Base-by-base conservation (phyloP, 2,797 vertebrate genomes). In the Pseudochaenichthys georgianus region DNA sequence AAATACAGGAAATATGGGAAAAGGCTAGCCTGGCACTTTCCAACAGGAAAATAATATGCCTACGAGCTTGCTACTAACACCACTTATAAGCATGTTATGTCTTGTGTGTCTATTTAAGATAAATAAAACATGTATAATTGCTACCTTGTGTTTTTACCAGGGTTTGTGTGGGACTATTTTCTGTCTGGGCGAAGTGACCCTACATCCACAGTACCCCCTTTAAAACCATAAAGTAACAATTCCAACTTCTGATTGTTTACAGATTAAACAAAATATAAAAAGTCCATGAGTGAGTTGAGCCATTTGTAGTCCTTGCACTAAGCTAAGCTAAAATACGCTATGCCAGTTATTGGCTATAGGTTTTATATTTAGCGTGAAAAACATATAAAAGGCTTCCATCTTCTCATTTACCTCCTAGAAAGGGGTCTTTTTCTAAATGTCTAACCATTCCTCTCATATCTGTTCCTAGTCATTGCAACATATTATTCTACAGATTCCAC, bases 401-500 rank as follows among this genome's bases (percentile, higher is more conserved):
- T 64, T 61, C 19, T 68, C 17, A 34, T 28, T 5, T 43, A 31
- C 31, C 11, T 31, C 42, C 42, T 16, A 6, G 4, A 23, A 77
- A 54, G 3, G 16, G 42, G 15, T n/a, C 1, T 7, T 0, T 60
- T 6, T 70, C 12, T 31, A 71, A 72, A 62, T 58, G n/a, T 19
- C 23, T 2, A 48, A 28, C 43, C 48, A 2, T 17, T 70, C 34
- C 28, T 53, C 72, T 21, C 16, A 4, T n/a, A 46, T 48, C 42
- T 52, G 6, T 46, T 45, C 9, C 17, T 43, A 21, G 78, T 69
- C 73, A 6, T 52, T 42, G 4, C 12, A 12, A 46, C 57, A 64
- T 28, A 21, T 59, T 13, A 7, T 41, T 78, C 78, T 83, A 90
- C 90, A 91, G 42, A 90, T 82, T 89, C 81, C 91, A 92, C 88